Evolutionary conservation across 23 tunicate genomes (phyloP), one percentile per base, ranked within the genome.

Genomic region (Halocynthia aurantium): DNA sequence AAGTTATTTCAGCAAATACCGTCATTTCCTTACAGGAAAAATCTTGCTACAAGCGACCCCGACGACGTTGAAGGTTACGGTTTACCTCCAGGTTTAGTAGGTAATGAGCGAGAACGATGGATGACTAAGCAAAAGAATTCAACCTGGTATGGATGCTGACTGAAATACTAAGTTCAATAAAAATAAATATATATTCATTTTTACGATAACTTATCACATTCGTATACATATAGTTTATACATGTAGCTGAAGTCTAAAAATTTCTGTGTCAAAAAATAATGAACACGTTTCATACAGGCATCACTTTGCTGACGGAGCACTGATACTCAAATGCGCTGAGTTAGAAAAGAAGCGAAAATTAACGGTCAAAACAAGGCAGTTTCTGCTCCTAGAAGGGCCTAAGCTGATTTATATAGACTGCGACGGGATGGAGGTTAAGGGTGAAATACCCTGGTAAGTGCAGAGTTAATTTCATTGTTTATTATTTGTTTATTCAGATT

Each of bases 61-160:
- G 83, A 84, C 63, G 89, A 84, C 61, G 61, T 61, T 0, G 89
- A 84, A 68, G 89, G 89, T 8, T 84, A 71, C 64, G 89, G 89
- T 12, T 22, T 84, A 52, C 82, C 84, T 53, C 53, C 72, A 6
- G 21, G 56, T 51, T 50, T 84, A 61, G 62, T 83, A 5, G 65
- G 71, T 6, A 74, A 70, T 10, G 89, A 84, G 61, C 53, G 77
- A 62, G 66, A 78, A 7, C 44, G 67, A 12, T 65, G 83, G 57
- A 60, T 84, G 15, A 52, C 53, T 15, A 57, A 50, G 78, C 89
- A 84, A 71, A 10, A 9, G 55, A 51, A 62, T 22, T 62, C 83
- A 40, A 77, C 64, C 18, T 84, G 89, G 89, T 71, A 52, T 8
- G 73, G 7, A 21, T n/a, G 64, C n/a, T 17, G 2, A n/a, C 17